A percentile compares a stretch with the other conserved stretches of the same genome.
These are phyloP conservation scores for Todiramphus saurophagus DNA, from an alignment of 2,113 vertebrate species.

Conservation along the genomic window DNA sequence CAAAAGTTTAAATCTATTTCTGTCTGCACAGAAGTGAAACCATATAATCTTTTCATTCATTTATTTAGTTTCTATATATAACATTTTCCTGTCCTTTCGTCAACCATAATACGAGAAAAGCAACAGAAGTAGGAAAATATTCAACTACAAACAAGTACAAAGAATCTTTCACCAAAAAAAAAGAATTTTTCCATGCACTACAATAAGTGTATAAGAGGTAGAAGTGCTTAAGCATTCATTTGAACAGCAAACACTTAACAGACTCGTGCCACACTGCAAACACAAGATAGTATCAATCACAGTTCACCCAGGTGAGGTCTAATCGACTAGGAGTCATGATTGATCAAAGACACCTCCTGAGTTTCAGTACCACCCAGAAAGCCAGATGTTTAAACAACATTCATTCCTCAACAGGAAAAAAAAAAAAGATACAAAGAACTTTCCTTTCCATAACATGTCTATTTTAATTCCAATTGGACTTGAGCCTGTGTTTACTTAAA, in stretches of 20 bases:
- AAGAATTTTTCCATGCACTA: neutral
- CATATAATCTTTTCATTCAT: neutral
- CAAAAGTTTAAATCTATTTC: neutral
- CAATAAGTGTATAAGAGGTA: neutral
- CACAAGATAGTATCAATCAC: constrained; percentile 32
- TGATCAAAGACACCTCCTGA: constrained; percentile 11
- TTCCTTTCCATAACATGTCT: neutral
- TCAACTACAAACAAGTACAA: neutral
- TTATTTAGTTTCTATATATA: neutral
- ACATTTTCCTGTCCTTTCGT: neutral
- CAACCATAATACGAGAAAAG: neutral
- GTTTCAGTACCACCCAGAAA: neutral
- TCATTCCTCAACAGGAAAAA: neutral
- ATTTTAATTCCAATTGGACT: neutral
- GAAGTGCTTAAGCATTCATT: constrained; percentile 7
- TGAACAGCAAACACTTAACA: neutral
- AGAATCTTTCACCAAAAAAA: neutral
- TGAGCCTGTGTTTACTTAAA: neutral
- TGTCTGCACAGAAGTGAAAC: neutral
- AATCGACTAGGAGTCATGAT: neutral
- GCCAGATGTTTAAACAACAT: neutral
- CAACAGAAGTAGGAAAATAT: neutral
- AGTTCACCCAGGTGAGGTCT: constrained; percentile 1
- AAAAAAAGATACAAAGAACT: neutral
- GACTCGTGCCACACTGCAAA: constrained; percentile 10